Conservation (phyloP, 1,140 invertebrate species). For the Mesaphorura yosii region DNA sequence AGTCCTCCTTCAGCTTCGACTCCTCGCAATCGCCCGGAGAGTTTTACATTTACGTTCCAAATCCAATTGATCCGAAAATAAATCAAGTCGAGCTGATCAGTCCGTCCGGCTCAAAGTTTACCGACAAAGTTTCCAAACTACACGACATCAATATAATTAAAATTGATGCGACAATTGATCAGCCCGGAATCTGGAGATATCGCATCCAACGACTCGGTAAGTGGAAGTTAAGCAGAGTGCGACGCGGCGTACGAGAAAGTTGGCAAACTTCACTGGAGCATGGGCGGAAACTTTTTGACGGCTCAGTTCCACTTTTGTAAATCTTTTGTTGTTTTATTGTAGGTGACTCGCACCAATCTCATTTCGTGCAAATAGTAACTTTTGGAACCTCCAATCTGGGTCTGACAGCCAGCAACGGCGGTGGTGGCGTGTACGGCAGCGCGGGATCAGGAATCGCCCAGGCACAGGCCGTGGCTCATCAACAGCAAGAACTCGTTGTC, state of each 20-base stretch:
- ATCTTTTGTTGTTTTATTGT: no score
- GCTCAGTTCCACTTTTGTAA: no score
- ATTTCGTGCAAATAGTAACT: conserved; percentile 31
- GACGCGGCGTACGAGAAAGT: no score
- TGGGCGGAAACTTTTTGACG: no score
- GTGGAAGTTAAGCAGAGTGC: no score
- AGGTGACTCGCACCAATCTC: conserved; percentile 28
- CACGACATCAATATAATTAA: conserved; percentile 32
- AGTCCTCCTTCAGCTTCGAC: conserved; percentile 27
- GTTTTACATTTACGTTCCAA: conserved; percentile 30
- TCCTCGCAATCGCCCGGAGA: conserved; percentile 18
- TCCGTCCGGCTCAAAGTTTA: conserved; percentile 26
- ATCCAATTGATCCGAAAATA: conserved; percentile 27
- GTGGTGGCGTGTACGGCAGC: conserved; percentile 1
- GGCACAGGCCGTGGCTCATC: no score
- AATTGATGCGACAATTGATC: conserved; percentile 28
- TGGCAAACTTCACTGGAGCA: no score
- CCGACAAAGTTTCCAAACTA: conserved; percentile 23
- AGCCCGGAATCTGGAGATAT: conserved; percentile 27
- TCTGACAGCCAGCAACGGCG: no score
- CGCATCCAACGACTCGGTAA: conserved; percentile 27
- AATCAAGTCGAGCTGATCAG: conserved; percentile 29
- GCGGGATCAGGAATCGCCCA: no score
- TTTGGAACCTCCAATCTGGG: no score
- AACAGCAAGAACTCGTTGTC: conserved; percentile 22